These are phyloP conservation scores for Epinephelus lanceolatus DNA, from an alignment of 2,113 vertebrate species.

Conservation along the genomic window DNA sequence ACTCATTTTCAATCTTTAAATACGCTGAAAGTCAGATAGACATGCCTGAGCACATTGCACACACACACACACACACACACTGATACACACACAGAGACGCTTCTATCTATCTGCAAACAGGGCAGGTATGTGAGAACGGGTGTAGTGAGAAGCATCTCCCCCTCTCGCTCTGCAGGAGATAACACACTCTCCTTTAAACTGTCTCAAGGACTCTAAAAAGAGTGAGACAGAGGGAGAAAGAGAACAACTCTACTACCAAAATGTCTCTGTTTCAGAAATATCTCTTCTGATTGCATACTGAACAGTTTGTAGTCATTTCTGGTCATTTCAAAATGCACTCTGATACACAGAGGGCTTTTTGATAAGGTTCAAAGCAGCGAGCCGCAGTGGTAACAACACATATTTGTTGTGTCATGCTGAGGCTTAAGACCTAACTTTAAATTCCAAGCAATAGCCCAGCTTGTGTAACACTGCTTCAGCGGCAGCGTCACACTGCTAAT, in stretches of 20 bases:
- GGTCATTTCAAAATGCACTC: not conserved
- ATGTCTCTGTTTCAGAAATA: constrained; percentile 25
- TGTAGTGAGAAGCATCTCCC: constrained; percentile 43
- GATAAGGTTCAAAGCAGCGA: constrained; percentile 63
- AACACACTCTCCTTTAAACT: constrained; percentile 67
- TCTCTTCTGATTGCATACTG: constrained; percentile 35
- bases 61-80: constrained; percentile 17
- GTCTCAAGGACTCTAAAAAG: constrained; percentile 61
- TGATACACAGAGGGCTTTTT: constrained; percentile 36
- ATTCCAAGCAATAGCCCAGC: constrained; percentile 53
- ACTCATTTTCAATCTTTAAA: constrained; percentile 66
- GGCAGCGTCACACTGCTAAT: constrained; percentile 54
- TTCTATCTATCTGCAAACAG: constrained; percentile 64
- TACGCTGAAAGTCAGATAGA: constrained; percentile 58
- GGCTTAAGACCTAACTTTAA: constrained; percentile 65
- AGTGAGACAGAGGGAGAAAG: constrained; percentile 34
- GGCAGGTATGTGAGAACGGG: constrained; percentile 57
- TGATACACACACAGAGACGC: not conserved
- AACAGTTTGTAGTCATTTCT: constrained; percentile 11
- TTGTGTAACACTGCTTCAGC: constrained; percentile 41
- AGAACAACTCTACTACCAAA: constrained; percentile 32
- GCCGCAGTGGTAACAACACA: constrained; percentile 33
- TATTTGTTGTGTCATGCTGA: constrained; percentile 69
- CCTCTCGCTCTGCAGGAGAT: constrained; percentile 64
- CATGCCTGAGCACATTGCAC: constrained; percentile 13